Percentiles rank a stretch among this genome's conserved stretches.
Conservation (phyloP, 2,113 vertebrate genomes). For the Brachyhypopomus gauderio region DNA sequence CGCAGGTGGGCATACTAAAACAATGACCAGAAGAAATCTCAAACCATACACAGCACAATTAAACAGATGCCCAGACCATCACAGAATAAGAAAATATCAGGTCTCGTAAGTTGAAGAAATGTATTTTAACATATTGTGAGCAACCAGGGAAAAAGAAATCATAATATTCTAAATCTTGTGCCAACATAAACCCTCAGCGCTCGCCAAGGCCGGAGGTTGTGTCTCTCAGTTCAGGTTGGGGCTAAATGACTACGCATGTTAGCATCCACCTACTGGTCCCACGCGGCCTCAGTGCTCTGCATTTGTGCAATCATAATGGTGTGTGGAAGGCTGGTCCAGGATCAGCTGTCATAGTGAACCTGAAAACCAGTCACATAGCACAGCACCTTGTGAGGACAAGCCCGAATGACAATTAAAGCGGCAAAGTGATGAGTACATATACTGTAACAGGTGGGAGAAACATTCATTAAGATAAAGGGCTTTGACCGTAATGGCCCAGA, state of each 20-base stretch:
- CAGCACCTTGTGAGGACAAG: constrained; percentile 7
- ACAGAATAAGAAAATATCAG: not conserved
- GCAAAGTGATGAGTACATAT: constrained; percentile 5
- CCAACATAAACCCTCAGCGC: not conserved
- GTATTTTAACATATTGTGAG: not conserved
- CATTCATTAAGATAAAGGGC: not conserved
- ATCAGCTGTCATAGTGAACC: constrained; percentile 1
- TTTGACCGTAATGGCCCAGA: not conserved
- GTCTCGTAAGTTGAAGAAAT: not conserved
- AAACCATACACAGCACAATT: not conserved
- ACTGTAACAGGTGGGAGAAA: not conserved
- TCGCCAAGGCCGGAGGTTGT: constrained; percentile 9
- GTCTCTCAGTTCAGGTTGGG: constrained; percentile 28
- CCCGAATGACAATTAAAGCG: not conserved
- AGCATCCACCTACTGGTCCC: not conserved
- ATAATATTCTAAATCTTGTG: constrained; percentile 3
- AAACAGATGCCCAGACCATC: not conserved
- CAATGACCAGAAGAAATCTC: not conserved
- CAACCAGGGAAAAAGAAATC: not conserved
- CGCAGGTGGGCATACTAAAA: not conserved
- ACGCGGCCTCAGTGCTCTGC: not conserved
- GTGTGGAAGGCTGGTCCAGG: constrained; percentile 4
- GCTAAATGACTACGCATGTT: not conserved
- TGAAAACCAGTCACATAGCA: too few species aligned
- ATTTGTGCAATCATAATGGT: too few species aligned